phyloP scores from a whole-genome alignment of 1,140 invertebrate genomes.

The Papilio glaucus region DNA sequence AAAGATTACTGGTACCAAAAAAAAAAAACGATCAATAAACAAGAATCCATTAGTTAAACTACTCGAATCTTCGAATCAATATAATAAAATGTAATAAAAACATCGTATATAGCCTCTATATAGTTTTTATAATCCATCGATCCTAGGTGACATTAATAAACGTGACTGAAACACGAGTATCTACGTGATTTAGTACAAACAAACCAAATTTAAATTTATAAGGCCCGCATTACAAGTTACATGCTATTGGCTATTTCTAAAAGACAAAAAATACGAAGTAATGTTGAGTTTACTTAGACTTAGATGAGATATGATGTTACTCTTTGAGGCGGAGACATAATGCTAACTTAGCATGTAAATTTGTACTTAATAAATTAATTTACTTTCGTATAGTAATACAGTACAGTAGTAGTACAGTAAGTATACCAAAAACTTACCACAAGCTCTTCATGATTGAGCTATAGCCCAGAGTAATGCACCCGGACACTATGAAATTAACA shows the following conservation, averaged over 20 bases:
- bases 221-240: background rate
- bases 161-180: too few relatives aligned
- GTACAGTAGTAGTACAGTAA: too few relatives aligned
- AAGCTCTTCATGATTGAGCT: too few relatives aligned
- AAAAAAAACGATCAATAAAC: background rate
- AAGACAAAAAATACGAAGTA: background rate
- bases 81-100: background rate
- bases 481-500: too few relatives aligned
- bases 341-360: too few relatives aligned
- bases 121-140: background rate
- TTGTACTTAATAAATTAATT: too few relatives aligned
- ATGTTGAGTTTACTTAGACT: too few relatives aligned
- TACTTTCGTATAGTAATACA: too few relatives aligned
- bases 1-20: background rate
- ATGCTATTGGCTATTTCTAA: background rate
- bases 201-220: background rate
- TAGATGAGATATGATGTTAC: too few relatives aligned
- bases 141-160: background rate
- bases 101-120: background rate
- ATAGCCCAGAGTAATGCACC: too few relatives aligned
- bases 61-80: background rate
- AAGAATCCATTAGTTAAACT: constrained; percentile 10
- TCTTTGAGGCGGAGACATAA: too few relatives aligned
- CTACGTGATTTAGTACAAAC: background rate
- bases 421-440: too few relatives aligned